A percentile compares a stretch with the other conserved stretches of the same genome.
Conservation (phyloP, 2,797 vertebrate species). For the Coregonus sp. region DNA sequence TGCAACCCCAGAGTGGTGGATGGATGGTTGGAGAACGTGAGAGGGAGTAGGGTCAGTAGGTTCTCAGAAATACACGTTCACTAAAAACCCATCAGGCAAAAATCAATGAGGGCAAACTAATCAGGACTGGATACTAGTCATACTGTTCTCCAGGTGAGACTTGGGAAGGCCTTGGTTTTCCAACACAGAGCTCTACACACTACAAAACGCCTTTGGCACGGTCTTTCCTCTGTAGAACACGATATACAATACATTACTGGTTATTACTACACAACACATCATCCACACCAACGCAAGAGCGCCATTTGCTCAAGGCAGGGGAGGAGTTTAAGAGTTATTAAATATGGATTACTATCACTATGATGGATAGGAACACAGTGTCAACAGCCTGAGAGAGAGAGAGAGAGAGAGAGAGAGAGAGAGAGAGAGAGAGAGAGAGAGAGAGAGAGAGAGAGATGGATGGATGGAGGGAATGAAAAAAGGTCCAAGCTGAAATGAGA, state of each 20-base stretch:
- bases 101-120: not conserved
- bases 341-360: not conserved
- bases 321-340: conserved; percentile 7
- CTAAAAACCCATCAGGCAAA: not conserved
- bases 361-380: conserved; percentile 8
- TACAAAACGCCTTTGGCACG: not conserved
- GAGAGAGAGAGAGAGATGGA: no score
- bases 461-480: not conserved
- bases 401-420: no score
- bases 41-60: not conserved
- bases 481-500: no score
- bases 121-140: not conserved
- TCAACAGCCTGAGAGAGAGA: not conserved
- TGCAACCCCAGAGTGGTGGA: not conserved
- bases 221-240: no score
- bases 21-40: not conserved
- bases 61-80: not conserved
- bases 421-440: no score
- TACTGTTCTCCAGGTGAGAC: not conserved
- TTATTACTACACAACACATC: not conserved
- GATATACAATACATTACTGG: not conserved
- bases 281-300: not conserved
- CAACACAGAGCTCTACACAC: not conserved
- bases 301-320: not conserved
- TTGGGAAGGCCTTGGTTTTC: not conserved